phyloP scores from a whole-genome alignment of 2,888 invertebrate species.

The Leucoma salicis region DNA sequence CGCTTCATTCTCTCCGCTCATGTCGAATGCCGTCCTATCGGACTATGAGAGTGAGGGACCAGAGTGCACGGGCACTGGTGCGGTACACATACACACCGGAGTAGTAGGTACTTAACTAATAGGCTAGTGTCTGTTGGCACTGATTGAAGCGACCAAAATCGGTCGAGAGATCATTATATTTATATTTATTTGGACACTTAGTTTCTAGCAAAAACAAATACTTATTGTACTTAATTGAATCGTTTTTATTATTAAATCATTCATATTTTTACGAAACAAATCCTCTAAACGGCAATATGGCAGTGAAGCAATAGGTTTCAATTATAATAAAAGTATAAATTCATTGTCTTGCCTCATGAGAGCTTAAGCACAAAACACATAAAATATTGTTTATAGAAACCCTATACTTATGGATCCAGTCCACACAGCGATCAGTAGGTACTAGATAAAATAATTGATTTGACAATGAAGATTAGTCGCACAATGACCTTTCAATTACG shows the following conservation, averaged over 20 bases:
- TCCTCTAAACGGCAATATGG: conserved; percentile 58
- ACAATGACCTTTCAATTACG: not conserved
- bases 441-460: not conserved
- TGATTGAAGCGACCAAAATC: no score
- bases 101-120: no score
- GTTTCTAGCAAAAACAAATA: conserved; percentile 19
- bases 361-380: conserved; percentile 42
- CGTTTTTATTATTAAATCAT: conserved; percentile 60
- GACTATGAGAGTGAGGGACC: no score
- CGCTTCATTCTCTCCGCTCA: no score
- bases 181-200: no score
- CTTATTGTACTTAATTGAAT: conserved; percentile 50
- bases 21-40: no score
- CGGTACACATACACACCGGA: no score
- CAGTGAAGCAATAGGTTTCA: conserved; percentile 45
- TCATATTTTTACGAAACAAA: conserved; percentile 56
- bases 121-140: no score
- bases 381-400: conserved; percentile 27
- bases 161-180: no score
- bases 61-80: no score
- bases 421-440: not conserved
- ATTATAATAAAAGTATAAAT: conserved; percentile 44
- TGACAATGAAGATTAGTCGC: not conserved
- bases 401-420: conserved; percentile 20
- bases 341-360: conserved; percentile 28